These are phyloP conservation scores for Polydrusus cervinus DNA, from an alignment of 2,888 invertebrate species.

Conservation along the genomic window DNA sequence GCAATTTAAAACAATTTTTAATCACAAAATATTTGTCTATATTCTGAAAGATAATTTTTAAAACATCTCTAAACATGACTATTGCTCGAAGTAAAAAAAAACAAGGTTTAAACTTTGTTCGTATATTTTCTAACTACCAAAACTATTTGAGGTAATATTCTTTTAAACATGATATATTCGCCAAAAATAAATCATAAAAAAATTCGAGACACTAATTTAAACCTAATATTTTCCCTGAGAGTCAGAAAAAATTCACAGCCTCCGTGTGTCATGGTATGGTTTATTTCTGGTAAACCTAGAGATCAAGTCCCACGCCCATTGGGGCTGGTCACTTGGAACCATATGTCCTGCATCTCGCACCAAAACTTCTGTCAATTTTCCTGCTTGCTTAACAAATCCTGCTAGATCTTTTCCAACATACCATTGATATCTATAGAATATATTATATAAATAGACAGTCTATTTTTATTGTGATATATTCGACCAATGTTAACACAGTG, in stretches of 20 bases:
- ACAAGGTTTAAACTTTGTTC: no score
- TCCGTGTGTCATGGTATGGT: conserved; percentile 31
- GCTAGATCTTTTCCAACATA: conserved; percentile 80
- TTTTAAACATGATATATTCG: no score
- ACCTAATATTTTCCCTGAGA: not conserved
- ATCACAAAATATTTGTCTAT: no score
- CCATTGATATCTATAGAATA: conserved; percentile 77
- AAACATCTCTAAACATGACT: no score
- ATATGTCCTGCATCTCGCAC: conserved; percentile 88
- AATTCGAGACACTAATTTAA: conserved; percentile 1
- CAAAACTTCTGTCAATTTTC: conserved; percentile 82
- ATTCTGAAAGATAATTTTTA: no score
- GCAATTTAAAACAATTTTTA: no score
- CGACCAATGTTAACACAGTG: no score
- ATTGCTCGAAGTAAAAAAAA: no score
- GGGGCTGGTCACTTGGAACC: conserved; percentile 86
- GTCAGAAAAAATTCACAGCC: conserved; percentile 6
- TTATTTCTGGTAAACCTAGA: conserved; percentile 76
- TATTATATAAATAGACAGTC: no score
- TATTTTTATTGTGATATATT: no score
- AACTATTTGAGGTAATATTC: no score
- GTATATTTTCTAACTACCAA: no score
- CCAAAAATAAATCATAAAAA: not conserved
- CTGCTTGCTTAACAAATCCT: conserved; percentile 82
- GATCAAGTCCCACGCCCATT: conserved; percentile 84